Conservation (phyloP, 2,113 vertebrate species). For the Istiophorus platypterus region DNA sequence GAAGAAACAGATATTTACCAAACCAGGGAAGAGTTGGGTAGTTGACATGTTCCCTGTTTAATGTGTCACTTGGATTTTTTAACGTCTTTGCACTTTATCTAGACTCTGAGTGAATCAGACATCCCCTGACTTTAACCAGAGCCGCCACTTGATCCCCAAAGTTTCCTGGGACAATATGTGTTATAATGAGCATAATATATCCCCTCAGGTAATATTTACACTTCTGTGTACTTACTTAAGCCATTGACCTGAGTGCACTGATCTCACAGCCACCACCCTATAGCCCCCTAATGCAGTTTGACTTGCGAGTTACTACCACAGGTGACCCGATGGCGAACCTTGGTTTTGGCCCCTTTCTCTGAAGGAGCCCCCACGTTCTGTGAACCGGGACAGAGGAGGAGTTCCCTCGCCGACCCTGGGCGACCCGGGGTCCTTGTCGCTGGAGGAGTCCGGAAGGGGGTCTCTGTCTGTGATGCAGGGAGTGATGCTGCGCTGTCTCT, state of each 20-base stretch:
- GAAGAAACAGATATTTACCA: background rate
- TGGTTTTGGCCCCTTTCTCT: constrained; percentile 61
- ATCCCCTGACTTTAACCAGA: no score
- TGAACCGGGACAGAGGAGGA: constrained; percentile 54
- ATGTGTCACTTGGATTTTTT: no score
- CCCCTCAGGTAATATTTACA: no score
- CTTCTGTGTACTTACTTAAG: no score
- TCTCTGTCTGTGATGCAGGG: constrained; percentile 83
- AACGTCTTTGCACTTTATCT: no score
- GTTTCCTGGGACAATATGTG: no score
- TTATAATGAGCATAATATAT: no score
- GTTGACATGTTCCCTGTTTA: background rate
- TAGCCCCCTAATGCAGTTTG: background rate
- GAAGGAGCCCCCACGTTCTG: constrained; percentile 72
- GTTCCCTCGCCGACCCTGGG: constrained; percentile 67
- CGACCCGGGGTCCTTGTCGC: constrained; percentile 76
- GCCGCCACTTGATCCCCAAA: no score
- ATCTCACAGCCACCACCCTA: background rate
- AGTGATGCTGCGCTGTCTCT: constrained; percentile 77
- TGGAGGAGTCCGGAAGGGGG: constrained; percentile 71
- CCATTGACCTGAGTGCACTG: no score
- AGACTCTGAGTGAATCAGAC: no score
- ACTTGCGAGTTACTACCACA: background rate
- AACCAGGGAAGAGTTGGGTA: background rate
- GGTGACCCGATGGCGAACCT: constrained; percentile 47